These are phyloP conservation scores for Hippocampus guttulatus DNA, from an alignment of 2,113 vertebrate genomes.

Conservation along the genomic window DNA sequence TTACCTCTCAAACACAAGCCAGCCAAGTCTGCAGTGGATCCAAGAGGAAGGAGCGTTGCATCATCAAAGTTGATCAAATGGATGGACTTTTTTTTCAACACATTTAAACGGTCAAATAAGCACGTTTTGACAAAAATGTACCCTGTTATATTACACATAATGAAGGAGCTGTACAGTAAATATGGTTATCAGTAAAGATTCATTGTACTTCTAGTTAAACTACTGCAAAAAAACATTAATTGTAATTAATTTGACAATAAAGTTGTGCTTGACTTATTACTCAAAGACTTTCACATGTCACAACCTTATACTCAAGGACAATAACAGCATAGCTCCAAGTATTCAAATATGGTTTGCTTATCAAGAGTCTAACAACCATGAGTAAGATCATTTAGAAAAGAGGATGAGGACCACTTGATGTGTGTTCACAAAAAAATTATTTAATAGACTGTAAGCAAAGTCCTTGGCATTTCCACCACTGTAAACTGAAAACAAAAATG, in stretches of 20 bases:
- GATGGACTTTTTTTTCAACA: no score
- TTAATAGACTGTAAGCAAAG: constrained; percentile 48
- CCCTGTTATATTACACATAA: not conserved
- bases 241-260: no score
- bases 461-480: constrained; percentile 52
- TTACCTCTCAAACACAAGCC: constrained; percentile 43
- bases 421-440: constrained; percentile 50
- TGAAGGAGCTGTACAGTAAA: not conserved
- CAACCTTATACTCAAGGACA: not conserved
- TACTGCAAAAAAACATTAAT: no score
- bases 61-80: no score
- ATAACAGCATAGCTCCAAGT: constrained; percentile 46
- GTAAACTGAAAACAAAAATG: constrained; percentile 15
- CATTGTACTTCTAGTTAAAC: not conserved
- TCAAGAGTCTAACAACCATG: constrained; percentile 52
- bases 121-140: not conserved
- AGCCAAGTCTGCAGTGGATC: constrained; percentile 18
- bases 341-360: constrained; percentile 42
- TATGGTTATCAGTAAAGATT: not conserved
- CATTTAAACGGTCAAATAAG: not conserved
- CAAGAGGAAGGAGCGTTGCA: not conserved
- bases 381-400: constrained; percentile 37
- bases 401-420: constrained; percentile 24
- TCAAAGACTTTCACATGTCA: no score
- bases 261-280: no score